Evolutionary conservation across 2,113 vertebrate genomes (phyloP).

Genomic region (Dendropsophus ebraccatus): DNA sequence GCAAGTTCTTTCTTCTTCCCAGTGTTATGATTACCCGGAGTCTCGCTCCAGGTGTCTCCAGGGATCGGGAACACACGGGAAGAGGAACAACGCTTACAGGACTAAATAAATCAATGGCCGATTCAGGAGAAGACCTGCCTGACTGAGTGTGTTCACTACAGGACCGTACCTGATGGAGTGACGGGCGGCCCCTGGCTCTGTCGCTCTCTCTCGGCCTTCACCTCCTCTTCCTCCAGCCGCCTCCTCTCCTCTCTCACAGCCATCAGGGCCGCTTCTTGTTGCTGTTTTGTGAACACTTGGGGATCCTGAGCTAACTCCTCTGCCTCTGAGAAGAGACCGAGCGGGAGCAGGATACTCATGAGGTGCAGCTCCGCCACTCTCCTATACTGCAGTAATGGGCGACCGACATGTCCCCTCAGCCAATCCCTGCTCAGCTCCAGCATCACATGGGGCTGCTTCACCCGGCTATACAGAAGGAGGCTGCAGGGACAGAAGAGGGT

Average conservation of each 20-base stretch:
- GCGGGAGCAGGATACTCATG: constrained; percentile 79
- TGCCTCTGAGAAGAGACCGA: constrained; percentile 76
- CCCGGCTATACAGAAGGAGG: constrained; percentile 87
- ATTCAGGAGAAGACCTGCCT: too few species aligned
- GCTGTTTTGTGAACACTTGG: constrained; percentile 69
- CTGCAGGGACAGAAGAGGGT: constrained; percentile 61
- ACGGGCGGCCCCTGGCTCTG: too few species aligned
- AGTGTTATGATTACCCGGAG: too few species aligned
- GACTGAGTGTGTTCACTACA: too few species aligned
- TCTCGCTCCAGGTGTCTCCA: too few species aligned
- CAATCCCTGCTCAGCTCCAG: constrained; percentile 78
- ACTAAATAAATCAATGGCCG: too few species aligned
- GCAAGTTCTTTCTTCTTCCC: too few species aligned
- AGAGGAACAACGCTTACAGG: too few species aligned
- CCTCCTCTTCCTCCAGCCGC: constrained; percentile 17
- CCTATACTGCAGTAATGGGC: constrained; percentile 66
- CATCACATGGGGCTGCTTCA: constrained; percentile 78
- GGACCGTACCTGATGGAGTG: too few species aligned
- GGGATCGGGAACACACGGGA: too few species aligned
- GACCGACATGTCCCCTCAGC: constrained; percentile 75
- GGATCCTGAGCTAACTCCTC: constrained; percentile 72
- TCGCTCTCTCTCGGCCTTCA: neutral
- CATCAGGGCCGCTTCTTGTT: constrained; percentile 65
- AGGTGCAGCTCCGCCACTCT: constrained; percentile 83
- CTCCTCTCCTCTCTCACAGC: constrained; percentile 68